phyloP scores from a whole-genome alignment of 2,113 vertebrate genomes.

The Puntigrus tetrazona region DNA sequence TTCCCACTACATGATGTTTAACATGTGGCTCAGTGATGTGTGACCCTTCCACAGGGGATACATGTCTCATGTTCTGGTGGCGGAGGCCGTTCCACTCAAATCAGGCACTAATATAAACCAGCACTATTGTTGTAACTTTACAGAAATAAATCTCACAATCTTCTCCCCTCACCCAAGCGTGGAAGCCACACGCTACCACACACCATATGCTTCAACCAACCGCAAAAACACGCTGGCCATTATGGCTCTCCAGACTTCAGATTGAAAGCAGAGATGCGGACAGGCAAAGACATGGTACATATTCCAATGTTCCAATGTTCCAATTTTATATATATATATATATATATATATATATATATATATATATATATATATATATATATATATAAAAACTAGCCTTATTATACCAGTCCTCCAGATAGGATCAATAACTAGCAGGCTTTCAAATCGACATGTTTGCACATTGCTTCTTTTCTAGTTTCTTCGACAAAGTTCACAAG shows the following conservation, averaged over 20 bases:
- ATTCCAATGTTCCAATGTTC: not conserved
- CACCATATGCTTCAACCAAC: slow-evolving; percentile 72
- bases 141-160: slow-evolving; percentile 28
- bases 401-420: not conserved
- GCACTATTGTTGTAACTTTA: slow-evolving; percentile 31
- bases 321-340: not conserved
- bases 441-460: not conserved
- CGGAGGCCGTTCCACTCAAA: slow-evolving; percentile 4
- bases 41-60: not conserved
- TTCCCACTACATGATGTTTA: slow-evolving; percentile 20
- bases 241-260: slow-evolving; percentile 68
- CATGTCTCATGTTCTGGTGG: slow-evolving; percentile 34
- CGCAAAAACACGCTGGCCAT: slow-evolving; percentile 72
- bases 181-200: slow-evolving; percentile 59
- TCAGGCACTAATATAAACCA: slow-evolving; percentile 36
- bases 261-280: slow-evolving; percentile 71
- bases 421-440: not conserved
- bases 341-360: too few species aligned
- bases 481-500: not conserved
- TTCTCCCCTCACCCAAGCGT: slow-evolving; percentile 44
- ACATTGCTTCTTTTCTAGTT: not conserved
- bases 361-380: too few species aligned
- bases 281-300: not conserved
- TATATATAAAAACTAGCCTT: not conserved
- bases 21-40: slow-evolving; percentile 23